Evolutionary conservation across 2,888 invertebrate species (phyloP).

Genomic region (Gibbula magus): DNA sequence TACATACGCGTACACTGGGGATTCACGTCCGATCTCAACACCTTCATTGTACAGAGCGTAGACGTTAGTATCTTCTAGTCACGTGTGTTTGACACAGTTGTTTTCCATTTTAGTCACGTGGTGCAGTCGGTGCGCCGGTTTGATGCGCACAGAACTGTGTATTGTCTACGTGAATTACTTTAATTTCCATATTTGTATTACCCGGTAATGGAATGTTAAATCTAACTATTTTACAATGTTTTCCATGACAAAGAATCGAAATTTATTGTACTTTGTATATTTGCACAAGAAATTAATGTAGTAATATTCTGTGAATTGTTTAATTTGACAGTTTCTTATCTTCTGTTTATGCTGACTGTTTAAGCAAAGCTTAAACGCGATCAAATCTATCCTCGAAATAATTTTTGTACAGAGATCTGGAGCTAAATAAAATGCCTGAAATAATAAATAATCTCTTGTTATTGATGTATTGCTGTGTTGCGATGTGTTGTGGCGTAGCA

Average conservation of each 20-base stretch:
- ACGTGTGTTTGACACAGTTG: constrained; percentile 4
- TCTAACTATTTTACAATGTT: not conserved
- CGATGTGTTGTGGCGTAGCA: too few species aligned
- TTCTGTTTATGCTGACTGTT: constrained; percentile 5
- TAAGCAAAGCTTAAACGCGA: constrained; percentile 15
- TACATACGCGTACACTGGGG: not conserved
- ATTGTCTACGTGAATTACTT: constrained; percentile 7
- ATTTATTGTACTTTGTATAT: constrained; percentile 24
- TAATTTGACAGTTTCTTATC: constrained; percentile 22
- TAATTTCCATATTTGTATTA: constrained; percentile 10
- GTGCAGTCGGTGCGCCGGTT: constrained; percentile 11
- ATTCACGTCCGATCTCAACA: not conserved
- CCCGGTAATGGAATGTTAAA: constrained; percentile 13
- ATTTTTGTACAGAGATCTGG: constrained; percentile 15
- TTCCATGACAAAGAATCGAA: constrained; percentile 16
- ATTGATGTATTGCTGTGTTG: too few species aligned
- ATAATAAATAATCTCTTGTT: not conserved
- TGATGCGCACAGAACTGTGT: constrained; percentile 7
- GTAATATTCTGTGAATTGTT: constrained; percentile 1
- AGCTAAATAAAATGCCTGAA: constrained; percentile 13
- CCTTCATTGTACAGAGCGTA: not conserved
- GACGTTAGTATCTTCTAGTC: not conserved
- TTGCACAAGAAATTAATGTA: constrained; percentile 25
- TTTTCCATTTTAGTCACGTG: constrained; percentile 7
- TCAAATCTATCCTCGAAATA: not conserved